Percentiles rank a stretch among this genome's conserved stretches.
Conservation (phyloP, 2,888 invertebrate species). For the Leptinotarsa rubiginosa region DNA sequence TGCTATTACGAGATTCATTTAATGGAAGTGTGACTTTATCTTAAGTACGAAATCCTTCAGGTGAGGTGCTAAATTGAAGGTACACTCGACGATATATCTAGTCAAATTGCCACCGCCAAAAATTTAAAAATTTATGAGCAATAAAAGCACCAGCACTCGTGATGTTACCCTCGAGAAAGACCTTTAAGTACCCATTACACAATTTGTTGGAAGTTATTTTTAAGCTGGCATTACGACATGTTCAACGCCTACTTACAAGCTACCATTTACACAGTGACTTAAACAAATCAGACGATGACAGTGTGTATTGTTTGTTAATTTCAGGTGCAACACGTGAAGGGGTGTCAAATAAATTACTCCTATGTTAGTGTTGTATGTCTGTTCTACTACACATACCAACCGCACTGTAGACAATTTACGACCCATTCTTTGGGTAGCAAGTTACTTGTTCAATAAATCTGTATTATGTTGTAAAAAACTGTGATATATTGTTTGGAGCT, state of each 20-base stretch:
- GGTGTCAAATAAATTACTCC: conserved; percentile 30
- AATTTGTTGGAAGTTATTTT: background rate
- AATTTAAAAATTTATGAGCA: background rate
- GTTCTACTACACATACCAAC: conserved; percentile 27
- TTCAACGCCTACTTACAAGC: conserved; percentile 10
- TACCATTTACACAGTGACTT: conserved; percentile 23
- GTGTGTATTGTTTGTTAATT: conserved; percentile 19
- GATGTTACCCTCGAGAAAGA: background rate
- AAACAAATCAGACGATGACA: conserved; percentile 32
- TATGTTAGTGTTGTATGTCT: conserved; percentile 23
- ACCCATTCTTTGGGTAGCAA: conserved; percentile 45
- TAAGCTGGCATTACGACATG: background rate
- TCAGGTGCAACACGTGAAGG: conserved; percentile 28
- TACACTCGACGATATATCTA: background rate
- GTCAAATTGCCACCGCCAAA: background rate
- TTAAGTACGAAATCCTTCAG: background rate
- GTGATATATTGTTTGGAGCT: conserved; percentile 38
- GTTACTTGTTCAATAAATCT: conserved; percentile 52
- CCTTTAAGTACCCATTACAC: conserved; percentile 4
- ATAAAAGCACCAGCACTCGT: background rate
- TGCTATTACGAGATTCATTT: background rate
- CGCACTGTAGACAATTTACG: conserved; percentile 45
- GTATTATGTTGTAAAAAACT: conserved; percentile 49
- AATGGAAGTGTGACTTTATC: background rate
- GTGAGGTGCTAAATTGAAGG: no score